Conservation (phyloP, 2,888 invertebrate species). For the Caenorhabditis panamensis region DNA sequence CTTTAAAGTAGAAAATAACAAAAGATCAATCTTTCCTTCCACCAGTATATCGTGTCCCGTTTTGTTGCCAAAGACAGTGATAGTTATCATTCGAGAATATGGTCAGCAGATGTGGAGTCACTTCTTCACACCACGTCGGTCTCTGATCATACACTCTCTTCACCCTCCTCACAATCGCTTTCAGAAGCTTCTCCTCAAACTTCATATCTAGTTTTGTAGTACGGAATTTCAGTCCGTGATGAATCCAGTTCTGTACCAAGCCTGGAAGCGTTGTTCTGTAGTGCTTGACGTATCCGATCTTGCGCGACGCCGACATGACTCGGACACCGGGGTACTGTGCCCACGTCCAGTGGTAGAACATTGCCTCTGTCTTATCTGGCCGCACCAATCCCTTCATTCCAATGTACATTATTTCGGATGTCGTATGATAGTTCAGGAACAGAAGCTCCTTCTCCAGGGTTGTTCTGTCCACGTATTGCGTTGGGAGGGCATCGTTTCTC, state of each 20-base stretch:
- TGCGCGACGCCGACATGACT: background rate
- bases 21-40: background rate
- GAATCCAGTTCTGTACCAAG: background rate
- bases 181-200: constrained; percentile 5
- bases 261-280: background rate
- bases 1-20: too few relatives aligned
- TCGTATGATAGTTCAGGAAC: constrained; percentile 7
- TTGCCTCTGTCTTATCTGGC: constrained; percentile 8
- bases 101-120: background rate
- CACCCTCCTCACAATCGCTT: background rate
- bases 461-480: background rate
- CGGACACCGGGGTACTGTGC: constrained; percentile 12
- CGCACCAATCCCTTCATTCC: background rate
- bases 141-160: constrained; percentile 3
- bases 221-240: background rate
- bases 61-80: background rate
- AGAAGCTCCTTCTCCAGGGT: background rate
- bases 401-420: background rate
- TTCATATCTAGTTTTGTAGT: background rate
- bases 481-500: background rate
- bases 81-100: background rate
- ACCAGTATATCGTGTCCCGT: background rate
- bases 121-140: constrained; percentile 4
- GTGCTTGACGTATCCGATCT: constrained; percentile 2
- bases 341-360: constrained; percentile 19